These are phyloP conservation scores for Cerastis rubricosa DNA, from an alignment of 2,888 invertebrate species.

Conservation along the genomic window DNA sequence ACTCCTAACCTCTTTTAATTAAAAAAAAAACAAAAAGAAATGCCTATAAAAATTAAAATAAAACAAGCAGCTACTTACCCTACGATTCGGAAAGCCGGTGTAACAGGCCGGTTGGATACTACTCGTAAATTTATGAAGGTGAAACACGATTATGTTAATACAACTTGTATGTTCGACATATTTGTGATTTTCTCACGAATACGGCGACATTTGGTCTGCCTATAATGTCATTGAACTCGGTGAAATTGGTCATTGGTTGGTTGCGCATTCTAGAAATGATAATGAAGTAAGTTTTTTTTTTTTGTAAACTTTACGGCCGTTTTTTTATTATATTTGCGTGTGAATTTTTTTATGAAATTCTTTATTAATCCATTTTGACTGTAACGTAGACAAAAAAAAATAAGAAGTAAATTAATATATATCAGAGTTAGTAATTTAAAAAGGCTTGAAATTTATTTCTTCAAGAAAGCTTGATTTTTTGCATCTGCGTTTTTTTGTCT, in stretches of 20 bases:
- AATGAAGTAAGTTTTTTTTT: background rate
- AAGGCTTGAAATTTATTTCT: background rate
- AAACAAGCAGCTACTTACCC: slow-evolving; percentile 52
- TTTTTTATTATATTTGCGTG: background rate
- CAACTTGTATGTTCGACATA: slow-evolving; percentile 76
- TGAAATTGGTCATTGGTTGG: slow-evolving; percentile 47
- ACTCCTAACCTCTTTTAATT: background rate
- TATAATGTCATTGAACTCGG: slow-evolving; percentile 79
- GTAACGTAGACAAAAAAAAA: background rate
- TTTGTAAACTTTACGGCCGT: background rate
- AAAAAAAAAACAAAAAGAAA: slow-evolving; percentile 9
- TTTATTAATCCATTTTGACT: background rate
- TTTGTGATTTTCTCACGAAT: slow-evolving; percentile 84
- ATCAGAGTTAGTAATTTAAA: background rate
- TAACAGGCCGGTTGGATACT: slow-evolving; percentile 62
- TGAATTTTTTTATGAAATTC: background rate
- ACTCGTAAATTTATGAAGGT: slow-evolving; percentile 78
- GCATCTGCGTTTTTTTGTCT: background rate
- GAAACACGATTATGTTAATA: slow-evolving; percentile 87
- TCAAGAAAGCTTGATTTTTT: background rate
- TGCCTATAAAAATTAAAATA: slow-evolving; percentile 24
- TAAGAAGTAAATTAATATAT: background rate
- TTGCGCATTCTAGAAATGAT: slow-evolving; percentile 39
- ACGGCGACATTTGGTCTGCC: slow-evolving; percentile 87
- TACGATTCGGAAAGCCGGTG: slow-evolving; percentile 53